Evolutionary conservation across 64 coral and sea anemone species (phyloP).

Genomic region (Stichodactyla mertensii): DNA sequence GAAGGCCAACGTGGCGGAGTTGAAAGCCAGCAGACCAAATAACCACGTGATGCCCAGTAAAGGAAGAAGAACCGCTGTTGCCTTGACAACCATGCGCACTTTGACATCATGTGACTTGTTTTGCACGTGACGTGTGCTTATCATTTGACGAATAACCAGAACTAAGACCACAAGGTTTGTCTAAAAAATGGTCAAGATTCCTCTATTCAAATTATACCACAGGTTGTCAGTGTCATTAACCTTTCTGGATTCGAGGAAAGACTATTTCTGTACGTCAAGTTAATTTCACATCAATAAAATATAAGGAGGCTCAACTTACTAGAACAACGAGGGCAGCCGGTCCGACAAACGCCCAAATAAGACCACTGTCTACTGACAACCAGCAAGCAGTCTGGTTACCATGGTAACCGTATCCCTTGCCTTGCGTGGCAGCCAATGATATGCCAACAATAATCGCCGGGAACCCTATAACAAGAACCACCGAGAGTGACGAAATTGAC

Average conservation of each 20-base stretch:
- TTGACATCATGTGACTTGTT: slow-evolving; percentile 50
- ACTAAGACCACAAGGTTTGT: slow-evolving; percentile 44
- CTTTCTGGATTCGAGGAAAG: neutral
- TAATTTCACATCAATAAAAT: neutral
- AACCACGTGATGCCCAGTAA: slow-evolving; percentile 66
- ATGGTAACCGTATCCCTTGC: slow-evolving; percentile 28
- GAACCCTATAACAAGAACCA: slow-evolving; percentile 23
- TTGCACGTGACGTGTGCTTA: slow-evolving; percentile 49
- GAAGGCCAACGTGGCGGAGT: slow-evolving; percentile 19
- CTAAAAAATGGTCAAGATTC: neutral
- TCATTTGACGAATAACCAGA: slow-evolving; percentile 61
- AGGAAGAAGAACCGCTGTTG: slow-evolving; percentile 54
- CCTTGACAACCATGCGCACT: slow-evolving; percentile 52
- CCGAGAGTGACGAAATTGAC: too few relatives aligned
- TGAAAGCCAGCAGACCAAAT: slow-evolving; percentile 53
- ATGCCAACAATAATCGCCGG: slow-evolving; percentile 34
- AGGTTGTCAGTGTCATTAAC: too few relatives aligned
- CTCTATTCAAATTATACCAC: too few relatives aligned
- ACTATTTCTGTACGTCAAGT: too few relatives aligned
- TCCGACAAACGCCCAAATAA: slow-evolving; percentile 46
- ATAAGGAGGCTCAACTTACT: neutral
- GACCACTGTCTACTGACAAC: slow-evolving; percentile 31
- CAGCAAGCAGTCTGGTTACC: slow-evolving; percentile 21
- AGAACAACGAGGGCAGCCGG: slow-evolving; percentile 23
- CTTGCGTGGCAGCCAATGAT: slow-evolving; percentile 38